phyloP scores from a whole-genome alignment of 92 coral and sea anemone genomes.

The Parazoanthus atlanticus region DNA sequence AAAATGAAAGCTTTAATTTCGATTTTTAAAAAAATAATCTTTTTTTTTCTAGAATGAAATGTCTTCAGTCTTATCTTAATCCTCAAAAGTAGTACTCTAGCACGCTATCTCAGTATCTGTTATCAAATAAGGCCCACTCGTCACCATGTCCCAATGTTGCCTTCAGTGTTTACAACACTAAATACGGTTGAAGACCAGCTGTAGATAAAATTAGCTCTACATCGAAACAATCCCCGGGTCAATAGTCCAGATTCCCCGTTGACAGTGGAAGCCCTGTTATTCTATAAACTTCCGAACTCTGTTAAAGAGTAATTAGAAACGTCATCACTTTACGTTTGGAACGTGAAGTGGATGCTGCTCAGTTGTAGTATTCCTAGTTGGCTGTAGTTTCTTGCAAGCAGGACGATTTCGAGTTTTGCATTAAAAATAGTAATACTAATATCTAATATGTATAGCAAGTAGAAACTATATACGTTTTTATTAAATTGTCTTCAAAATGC shows the following conservation, averaged over 20 bases:
- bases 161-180: background rate
- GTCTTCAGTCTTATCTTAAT: too few species aligned
- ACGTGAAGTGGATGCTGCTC: background rate
- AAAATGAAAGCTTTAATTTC: too few species aligned
- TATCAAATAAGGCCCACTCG: background rate
- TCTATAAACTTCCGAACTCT: background rate
- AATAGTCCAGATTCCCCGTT: background rate
- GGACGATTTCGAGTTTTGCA: too few species aligned
- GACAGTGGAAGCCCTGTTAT: background rate
- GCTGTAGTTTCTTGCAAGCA: too few species aligned
- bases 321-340: background rate
- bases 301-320: background rate
- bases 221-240: background rate
- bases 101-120: background rate
- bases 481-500: too few species aligned
- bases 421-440: too few species aligned
- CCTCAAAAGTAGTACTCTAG: background rate
- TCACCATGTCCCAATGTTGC: background rate
- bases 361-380: too few species aligned
- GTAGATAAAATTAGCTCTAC: conserved; percentile 4
- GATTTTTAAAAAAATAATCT: too few species aligned
- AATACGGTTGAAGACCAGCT: background rate
- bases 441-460: too few species aligned
- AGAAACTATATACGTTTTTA: too few species aligned
- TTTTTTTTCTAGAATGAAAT: too few species aligned